phyloP scores from a whole-genome alignment of 2,797 vertebrate genomes.

The Poeciliopsis paucimaculata region DNA sequence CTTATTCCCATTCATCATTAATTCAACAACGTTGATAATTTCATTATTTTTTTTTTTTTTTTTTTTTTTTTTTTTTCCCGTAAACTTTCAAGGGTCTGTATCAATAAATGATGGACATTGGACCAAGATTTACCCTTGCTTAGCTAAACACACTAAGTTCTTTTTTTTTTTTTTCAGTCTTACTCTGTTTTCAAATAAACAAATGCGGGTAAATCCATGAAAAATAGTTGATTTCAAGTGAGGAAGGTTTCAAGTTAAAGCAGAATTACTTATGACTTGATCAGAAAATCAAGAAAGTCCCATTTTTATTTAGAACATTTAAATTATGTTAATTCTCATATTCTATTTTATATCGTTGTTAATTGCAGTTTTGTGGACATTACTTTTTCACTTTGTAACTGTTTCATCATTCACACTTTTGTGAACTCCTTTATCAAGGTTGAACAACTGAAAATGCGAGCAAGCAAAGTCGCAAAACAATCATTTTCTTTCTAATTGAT shows the following conservation, averaged over 20 bases:
- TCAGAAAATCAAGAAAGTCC: background rate
- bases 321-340: background rate
- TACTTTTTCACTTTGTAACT: background rate
- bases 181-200: constrained; percentile 28
- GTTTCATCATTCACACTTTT: background rate
- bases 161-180: background rate
- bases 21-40: constrained; percentile 99
- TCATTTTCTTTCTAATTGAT: too few species aligned
- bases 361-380: background rate
- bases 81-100: constrained; percentile 85
- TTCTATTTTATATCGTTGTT: background rate
- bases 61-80: constrained; percentile 72
- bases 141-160: constrained; percentile 71
- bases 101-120: constrained; percentile 96
- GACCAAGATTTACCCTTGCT: constrained; percentile 83
- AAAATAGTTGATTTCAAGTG: background rate
- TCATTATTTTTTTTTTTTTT: constrained; percentile 89
- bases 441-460: background rate
- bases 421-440: background rate
- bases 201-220: constrained; percentile 41
- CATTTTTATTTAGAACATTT: background rate
- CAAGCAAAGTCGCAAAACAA: background rate
- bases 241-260: background rate
- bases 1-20: constrained; percentile 99
- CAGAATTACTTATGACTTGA: background rate